phyloP scores from a whole-genome alignment of 2,888 invertebrate species.

The Catocala fraxini region DNA sequence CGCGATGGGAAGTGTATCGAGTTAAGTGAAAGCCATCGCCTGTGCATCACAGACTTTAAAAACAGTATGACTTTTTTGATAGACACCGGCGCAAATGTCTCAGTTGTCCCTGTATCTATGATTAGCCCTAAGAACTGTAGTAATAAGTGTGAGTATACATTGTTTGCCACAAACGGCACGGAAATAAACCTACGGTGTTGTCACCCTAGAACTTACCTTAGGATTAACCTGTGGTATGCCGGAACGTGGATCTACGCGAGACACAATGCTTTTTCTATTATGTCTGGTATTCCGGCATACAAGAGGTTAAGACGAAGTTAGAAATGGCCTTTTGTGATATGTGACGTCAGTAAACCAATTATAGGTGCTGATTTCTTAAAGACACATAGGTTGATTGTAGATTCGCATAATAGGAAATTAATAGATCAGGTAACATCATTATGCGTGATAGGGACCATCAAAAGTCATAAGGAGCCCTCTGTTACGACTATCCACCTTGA shows the following conservation, averaged over 20 bases:
- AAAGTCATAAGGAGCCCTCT: background rate
- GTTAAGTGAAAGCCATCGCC: background rate
- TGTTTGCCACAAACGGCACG: slow-evolving; percentile 1
- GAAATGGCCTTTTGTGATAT: slow-evolving; percentile 4
- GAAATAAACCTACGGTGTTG: slow-evolving; percentile 4
- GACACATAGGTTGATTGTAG: background rate
- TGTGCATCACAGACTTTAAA: background rate
- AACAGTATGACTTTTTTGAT: background rate
- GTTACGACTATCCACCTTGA: background rate
- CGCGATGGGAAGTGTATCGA: background rate
- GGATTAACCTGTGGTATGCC: too few relatives aligned
- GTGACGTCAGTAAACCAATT: slow-evolving; percentile 3
- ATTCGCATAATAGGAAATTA: background rate
- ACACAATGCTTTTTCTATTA: too few relatives aligned
- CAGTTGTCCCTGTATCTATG: background rate
- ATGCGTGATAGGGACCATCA: background rate
- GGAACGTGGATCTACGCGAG: too few relatives aligned
- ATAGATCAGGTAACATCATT: background rate
- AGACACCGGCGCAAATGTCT: background rate
- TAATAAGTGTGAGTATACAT: background rate
- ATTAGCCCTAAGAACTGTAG: background rate
- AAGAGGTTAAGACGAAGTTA: background rate
- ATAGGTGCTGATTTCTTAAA: slow-evolving; percentile 7
- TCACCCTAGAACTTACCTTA: background rate
- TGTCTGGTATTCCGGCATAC: too few relatives aligned